These are phyloP conservation scores for Styela clava DNA, from an alignment of 23 tunicate species.

Conservation along the genomic window DNA sequence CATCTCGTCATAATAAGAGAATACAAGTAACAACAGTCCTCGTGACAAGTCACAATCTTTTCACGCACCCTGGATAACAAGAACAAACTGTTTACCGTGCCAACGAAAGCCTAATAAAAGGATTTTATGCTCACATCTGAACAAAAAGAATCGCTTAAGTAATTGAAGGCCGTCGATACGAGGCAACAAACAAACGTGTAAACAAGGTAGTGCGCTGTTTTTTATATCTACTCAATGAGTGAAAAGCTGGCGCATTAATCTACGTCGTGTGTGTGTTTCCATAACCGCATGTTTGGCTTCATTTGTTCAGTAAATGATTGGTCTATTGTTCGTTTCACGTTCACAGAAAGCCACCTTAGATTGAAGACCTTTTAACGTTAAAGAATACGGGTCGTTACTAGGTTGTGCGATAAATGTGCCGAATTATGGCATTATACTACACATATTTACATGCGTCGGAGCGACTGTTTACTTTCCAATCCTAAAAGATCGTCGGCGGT, in stretches of 20 bases:
- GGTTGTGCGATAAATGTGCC: not conserved
- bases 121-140: not conserved
- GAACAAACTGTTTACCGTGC: constrained; percentile 21
- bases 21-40: not conserved
- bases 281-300: constrained; percentile 24
- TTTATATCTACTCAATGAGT: not conserved
- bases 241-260: not conserved
- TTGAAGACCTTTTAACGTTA: not conserved
- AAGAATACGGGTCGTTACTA: not conserved
- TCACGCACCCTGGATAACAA: constrained; percentile 5
- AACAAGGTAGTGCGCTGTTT: not conserved
- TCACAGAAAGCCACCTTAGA: not conserved
- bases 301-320: constrained; percentile 22
- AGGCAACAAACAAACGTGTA: constrained; percentile 6
- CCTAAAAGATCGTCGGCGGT: not conserved
- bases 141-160: not conserved
- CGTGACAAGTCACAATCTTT: constrained; percentile 10
- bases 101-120: constrained; percentile 17
- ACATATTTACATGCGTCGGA: constrained; percentile 30
- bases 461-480: constrained; percentile 18
- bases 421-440: constrained; percentile 22
- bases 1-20: constrained; percentile 10
- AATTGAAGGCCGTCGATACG: constrained; percentile 7
- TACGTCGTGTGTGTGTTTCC: constrained; percentile 5
- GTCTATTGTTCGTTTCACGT: constrained; percentile 23